Base-by-base conservation (phyloP, 2,888 invertebrate genomes). In the Cinara cedri region DNA sequence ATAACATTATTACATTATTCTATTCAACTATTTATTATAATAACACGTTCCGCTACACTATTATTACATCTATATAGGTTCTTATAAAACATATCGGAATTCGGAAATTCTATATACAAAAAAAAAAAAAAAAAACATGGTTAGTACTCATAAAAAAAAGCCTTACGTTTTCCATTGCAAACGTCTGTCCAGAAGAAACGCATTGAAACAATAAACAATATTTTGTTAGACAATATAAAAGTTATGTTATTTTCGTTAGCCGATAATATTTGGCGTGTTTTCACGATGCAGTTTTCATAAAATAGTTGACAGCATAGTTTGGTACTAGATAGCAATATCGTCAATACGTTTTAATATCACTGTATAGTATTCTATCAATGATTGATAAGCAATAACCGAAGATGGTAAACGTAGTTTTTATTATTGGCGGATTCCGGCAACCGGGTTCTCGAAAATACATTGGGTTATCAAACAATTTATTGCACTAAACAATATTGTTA, bases 81-180 rank as follows among this genome's bases (percentile, higher is more conserved):
- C 13, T 65, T 65, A 65, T 21, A 19, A 34, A 65, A 16, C 65
- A 46, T 65, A 46, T 8, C 44, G 46, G 16, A 46, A 3, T 24
- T 42, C n/a, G 16, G 26, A 24, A 21, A 62, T 49, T 34, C 4
- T 2, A 74, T 63, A n/a, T 16, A 11, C n/a, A 4, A 34, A 4
- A 1, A 34, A 4, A 74, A 54, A 68, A 51, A 24, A 72, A 44
- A 24, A 55, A 66, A 42, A 16, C 24, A 46, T 4, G 24, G 44
- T 63, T 8, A 42, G 57, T 74, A 34, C n/a, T 21, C 14, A 14
- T 26, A 62, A 72, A 72, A 63, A 21, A 46, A 65, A 72, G 44
- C 44, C 80, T 82, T 78, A 82, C 81, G 81, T 82, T 68, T 78
- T 82, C 81, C 81, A 82, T 78, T 82, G 81, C 70, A 82, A 68